phyloP scores from a whole-genome alignment of 64 coral and sea anemone genomes.

The Porites australiensis region DNA sequence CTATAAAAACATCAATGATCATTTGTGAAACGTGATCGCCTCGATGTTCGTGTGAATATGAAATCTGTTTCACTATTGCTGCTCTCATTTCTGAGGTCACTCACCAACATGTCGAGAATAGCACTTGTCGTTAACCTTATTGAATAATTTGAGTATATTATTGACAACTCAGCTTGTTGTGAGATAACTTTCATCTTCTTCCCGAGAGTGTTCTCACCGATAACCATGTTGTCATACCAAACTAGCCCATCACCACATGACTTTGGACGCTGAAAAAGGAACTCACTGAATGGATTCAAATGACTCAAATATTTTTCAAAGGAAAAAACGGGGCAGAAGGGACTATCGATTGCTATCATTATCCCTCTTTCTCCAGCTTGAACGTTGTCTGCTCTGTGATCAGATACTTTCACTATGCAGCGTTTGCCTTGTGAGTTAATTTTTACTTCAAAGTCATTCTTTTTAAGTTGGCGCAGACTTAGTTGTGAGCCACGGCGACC shows the following conservation, averaged over 20 bases:
- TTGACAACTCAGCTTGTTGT: too few species aligned
- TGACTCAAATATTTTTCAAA: constrained; percentile 39
- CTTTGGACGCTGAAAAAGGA: constrained; percentile 55
- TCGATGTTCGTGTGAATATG: too few species aligned
- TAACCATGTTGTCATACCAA: background rate
- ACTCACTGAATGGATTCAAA: constrained; percentile 39
- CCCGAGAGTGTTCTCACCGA: too few species aligned
- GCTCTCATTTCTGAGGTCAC: too few species aligned
- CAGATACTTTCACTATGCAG: constrained; percentile 2
- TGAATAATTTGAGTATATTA: too few species aligned
- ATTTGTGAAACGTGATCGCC: too few species aligned
- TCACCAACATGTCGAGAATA: too few species aligned
- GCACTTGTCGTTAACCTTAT: too few species aligned
- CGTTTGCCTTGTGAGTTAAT: constrained; percentile 19
- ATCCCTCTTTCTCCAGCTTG: constrained; percentile 30
- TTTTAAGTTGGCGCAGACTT: constrained; percentile 10
- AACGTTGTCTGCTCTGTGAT: background rate
- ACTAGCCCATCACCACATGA: background rate
- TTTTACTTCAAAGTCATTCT: constrained; percentile 39
- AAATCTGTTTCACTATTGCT: too few species aligned
- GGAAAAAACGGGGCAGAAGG: constrained; percentile 23
- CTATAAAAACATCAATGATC: too few species aligned
- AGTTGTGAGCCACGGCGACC: constrained; percentile 19
- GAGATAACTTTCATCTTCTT: too few species aligned
- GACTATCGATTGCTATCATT: constrained; percentile 48